Evolutionary conservation across 2,888 invertebrate species (phyloP).

Genomic region (Uloborus plumipes): DNA sequence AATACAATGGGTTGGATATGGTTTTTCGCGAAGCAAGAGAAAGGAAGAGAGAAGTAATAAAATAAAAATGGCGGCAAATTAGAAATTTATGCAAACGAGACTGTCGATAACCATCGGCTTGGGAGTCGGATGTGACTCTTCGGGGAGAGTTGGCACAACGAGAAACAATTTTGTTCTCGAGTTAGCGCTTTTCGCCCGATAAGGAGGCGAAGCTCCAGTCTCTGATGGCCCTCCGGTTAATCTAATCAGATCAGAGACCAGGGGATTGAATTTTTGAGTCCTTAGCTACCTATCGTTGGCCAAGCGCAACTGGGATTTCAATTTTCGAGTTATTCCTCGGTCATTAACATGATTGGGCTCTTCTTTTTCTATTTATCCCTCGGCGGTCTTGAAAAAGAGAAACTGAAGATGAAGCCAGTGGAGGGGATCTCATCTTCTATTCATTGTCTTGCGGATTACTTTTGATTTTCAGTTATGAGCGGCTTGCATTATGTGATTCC

Average conservation of each 20-base stretch:
- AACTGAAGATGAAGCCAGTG: too few species aligned
- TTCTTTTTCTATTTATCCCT: too few species aligned
- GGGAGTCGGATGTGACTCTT: background rate
- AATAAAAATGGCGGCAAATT: constrained; percentile 18
- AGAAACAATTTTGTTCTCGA: constrained; percentile 52
- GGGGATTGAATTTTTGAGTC: background rate
- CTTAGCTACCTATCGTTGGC: background rate
- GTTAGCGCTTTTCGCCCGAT: constrained; percentile 32
- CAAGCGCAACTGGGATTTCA: background rate
- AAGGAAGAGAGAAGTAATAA: too few species aligned
- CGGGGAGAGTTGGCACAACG: background rate
- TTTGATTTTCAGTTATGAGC: too few species aligned
- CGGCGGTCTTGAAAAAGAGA: too few species aligned
- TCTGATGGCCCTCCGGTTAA: background rate
- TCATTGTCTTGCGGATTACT: too few species aligned
- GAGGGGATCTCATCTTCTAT: too few species aligned
- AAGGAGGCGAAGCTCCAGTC: background rate
- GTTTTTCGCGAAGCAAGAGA: too few species aligned
- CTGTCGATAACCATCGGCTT: constrained; percentile 34
- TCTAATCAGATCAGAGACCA: background rate
- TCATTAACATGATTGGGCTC: too few species aligned
- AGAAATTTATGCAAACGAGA: constrained; percentile 47
- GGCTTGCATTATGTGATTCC: too few species aligned
- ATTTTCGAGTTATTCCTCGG: too few species aligned
- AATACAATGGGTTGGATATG: too few species aligned